Evolutionary conservation across 53 echinoderm and acorn worm species (phyloP).

Genomic region (Stichopus horrens): DNA sequence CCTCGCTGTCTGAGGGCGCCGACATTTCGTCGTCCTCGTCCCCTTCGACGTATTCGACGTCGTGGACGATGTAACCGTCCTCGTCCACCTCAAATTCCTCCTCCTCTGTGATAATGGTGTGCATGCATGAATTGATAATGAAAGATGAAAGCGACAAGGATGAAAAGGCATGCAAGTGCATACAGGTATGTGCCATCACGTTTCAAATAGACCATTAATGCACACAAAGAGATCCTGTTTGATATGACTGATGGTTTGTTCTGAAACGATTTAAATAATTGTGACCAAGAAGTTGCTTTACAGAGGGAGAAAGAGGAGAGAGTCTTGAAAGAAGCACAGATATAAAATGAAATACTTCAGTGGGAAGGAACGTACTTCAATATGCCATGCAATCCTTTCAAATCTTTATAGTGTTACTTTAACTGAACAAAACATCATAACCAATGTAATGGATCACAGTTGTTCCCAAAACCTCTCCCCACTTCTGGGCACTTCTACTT

Average conservation of each 20-base stretch:
- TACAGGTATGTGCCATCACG: neutral
- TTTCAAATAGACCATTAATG: neutral
- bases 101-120: neutral
- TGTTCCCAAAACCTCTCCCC: too few species aligned
- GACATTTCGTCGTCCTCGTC: slow-evolving; percentile 11
- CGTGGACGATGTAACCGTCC: slow-evolving; percentile 14
- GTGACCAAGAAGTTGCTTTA: too few species aligned
- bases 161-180: neutral
- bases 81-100: neutral
- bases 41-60: neutral
- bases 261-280: too few species aligned
- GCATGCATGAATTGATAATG: slow-evolving; percentile 11
- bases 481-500: too few species aligned
- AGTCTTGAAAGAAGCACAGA: too few species aligned
- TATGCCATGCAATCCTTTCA: too few species aligned
- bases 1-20: neutral
- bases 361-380: too few species aligned
- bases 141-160: neutral
- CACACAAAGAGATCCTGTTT: neutral
- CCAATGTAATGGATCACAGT: too few species aligned
- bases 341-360: too few species aligned
- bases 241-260: neutral
- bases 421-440: too few species aligned
- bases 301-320: too few species aligned
- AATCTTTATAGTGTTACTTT: too few species aligned